Conservation (phyloP, 2,888 invertebrate species). For the Arge pagana region DNA sequence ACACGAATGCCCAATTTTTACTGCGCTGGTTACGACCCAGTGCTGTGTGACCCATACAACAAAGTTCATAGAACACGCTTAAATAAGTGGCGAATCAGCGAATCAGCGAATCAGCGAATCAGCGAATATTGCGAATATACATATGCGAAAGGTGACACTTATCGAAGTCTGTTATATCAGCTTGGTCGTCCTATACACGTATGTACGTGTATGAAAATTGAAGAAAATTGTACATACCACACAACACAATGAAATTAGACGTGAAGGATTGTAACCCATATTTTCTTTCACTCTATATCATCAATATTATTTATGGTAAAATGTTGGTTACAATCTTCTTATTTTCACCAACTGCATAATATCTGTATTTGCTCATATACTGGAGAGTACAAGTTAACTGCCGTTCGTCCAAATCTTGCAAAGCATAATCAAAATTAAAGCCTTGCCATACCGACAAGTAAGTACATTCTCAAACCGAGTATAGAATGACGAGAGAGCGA, state of each 20-base stretch:
- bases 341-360: constrained; percentile 15
- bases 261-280: constrained; percentile 5
- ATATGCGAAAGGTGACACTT: neutral
- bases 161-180: constrained; percentile 9
- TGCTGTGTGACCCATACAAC: constrained; percentile 9
- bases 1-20: constrained; percentile 36
- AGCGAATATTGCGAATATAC: neutral
- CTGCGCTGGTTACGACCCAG: constrained; percentile 8
- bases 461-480: constrained; percentile 26
- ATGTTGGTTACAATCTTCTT: constrained; percentile 6
- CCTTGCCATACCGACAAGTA: constrained; percentile 15
- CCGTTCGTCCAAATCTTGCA: constrained; percentile 19
- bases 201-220: constrained; percentile 2
- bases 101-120: too few relatives aligned
- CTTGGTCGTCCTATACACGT: constrained; percentile 9
- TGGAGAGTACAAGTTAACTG: constrained; percentile 21
- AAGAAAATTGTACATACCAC: constrained; percentile 15
- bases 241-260: too few relatives aligned
- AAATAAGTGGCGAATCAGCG: too few relatives aligned
- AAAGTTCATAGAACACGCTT: constrained; percentile 12
- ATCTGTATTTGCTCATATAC: constrained; percentile 21
- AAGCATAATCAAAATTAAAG: constrained; percentile 18
- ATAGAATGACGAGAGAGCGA: too few relatives aligned
- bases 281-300: neutral
- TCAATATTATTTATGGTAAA: too few relatives aligned